phyloP scores from a whole-genome alignment of 1,140 invertebrate species.

The Drosophila persimilis region DNA sequence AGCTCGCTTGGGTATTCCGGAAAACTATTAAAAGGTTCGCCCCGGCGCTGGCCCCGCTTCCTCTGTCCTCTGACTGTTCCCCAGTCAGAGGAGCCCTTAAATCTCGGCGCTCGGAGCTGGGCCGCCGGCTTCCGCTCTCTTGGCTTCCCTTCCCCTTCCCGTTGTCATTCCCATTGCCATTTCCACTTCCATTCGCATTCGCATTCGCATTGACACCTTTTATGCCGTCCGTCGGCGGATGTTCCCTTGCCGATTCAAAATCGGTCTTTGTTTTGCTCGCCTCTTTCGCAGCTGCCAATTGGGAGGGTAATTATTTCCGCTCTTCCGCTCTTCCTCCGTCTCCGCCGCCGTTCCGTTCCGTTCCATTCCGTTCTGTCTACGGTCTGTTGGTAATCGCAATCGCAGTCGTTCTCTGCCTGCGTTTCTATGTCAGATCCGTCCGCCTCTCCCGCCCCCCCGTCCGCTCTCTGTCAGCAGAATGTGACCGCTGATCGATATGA shows the following conservation, averaged over 20 bases:
- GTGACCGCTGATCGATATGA: slow-evolving; percentile 69
- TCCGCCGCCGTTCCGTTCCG: slow-evolving; percentile 8
- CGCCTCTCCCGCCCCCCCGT: not conserved
- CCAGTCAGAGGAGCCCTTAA: too few species aligned
- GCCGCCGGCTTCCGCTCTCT: too few species aligned
- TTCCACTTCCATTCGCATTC: slow-evolving; percentile 45
- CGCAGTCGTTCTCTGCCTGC: slow-evolving; percentile 54
- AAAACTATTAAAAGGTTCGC: slow-evolving; percentile 77
- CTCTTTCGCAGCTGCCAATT: slow-evolving; percentile 63
- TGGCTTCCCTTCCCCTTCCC: slow-evolving; percentile 29
- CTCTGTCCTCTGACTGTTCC: slow-evolving; percentile 11
- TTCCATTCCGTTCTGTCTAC: slow-evolving; percentile 43
- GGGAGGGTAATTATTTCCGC: slow-evolving; percentile 59
- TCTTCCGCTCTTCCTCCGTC: slow-evolving; percentile 48
- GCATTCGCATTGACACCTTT: slow-evolving; percentile 60
- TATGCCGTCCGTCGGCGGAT: slow-evolving; percentile 50
- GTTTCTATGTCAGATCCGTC: slow-evolving; percentile 64
- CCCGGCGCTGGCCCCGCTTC: slow-evolving; percentile 41
- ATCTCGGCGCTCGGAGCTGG: too few species aligned
- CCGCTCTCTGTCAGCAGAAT: slow-evolving; percentile 14
- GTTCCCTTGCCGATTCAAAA: slow-evolving; percentile 29
- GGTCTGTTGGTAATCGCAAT: slow-evolving; percentile 56
- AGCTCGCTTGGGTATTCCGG: slow-evolving; percentile 61
- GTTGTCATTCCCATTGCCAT: slow-evolving; percentile 41
- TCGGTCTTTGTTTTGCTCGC: slow-evolving; percentile 67